Conservation (phyloP, 2,888 invertebrate species). For the Agriopis marginaria region DNA sequence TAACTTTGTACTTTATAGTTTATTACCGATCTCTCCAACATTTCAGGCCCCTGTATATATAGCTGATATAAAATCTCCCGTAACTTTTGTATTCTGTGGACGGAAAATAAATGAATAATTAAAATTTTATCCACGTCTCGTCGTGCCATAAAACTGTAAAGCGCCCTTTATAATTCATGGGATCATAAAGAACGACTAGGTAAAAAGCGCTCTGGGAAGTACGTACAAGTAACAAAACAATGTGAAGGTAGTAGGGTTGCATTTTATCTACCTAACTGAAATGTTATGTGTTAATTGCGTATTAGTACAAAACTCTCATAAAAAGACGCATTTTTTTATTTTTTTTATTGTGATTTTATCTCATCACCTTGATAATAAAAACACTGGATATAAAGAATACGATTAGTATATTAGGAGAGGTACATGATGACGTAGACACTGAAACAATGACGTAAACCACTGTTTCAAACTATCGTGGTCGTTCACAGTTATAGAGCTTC, state of each 20-base stretch:
- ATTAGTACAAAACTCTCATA: too few relatives aligned
- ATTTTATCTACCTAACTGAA: neutral
- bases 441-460: too few relatives aligned
- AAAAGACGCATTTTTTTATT: too few relatives aligned
- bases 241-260: neutral
- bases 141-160: constrained; percentile 46
- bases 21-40: neutral
- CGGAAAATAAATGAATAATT: constrained; percentile 42
- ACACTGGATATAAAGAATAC: too few relatives aligned
- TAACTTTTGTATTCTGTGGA: constrained; percentile 19
- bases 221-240: constrained; percentile 1
- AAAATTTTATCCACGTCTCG: constrained; percentile 45
- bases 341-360: too few relatives aligned
- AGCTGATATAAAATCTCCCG: constrained; percentile 2
- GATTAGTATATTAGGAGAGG: too few relatives aligned
- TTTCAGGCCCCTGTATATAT: neutral
- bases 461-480: too few relatives aligned
- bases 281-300: too few relatives aligned
- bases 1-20: neutral
- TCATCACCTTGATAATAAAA: too few relatives aligned
- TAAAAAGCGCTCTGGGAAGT: constrained; percentile 36
- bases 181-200: constrained; percentile 41
- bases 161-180: constrained; percentile 43
- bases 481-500: too few relatives aligned
- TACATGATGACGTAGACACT: too few relatives aligned